These are phyloP conservation scores for Ommatoiulus sabulosus DNA, from an alignment of 2,888 invertebrate genomes.

Conservation along the genomic window DNA sequence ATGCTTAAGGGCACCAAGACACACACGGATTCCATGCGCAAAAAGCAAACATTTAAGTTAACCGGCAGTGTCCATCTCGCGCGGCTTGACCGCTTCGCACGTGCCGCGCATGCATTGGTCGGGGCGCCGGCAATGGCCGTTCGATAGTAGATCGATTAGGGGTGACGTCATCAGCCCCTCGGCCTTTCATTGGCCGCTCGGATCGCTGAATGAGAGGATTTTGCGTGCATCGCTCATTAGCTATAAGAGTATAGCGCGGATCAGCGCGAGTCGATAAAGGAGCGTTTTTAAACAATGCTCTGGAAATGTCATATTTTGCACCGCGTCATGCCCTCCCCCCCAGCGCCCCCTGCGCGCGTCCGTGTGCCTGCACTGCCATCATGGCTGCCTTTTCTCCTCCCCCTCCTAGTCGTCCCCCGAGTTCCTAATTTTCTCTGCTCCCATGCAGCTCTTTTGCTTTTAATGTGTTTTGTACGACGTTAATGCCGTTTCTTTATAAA, in stretches of 20 bases:
- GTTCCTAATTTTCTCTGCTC: conserved; percentile 44
- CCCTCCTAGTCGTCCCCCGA: no score
- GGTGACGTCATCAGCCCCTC: not conserved
- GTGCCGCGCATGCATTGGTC: not conserved
- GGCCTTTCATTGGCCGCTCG: not conserved
- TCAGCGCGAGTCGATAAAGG: conserved; percentile 34
- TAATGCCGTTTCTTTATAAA: conserved; percentile 51
- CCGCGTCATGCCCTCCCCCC: not conserved
- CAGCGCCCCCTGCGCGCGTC: not conserved
- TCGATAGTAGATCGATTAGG: conserved; percentile 27
- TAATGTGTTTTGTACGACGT: conserved; percentile 52
- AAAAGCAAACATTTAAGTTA: no score
- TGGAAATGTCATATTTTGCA: conserved; percentile 46
- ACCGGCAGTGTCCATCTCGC: not conserved
- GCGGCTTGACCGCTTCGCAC: not conserved
- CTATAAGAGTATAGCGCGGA: conserved; percentile 5
- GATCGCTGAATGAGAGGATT: conserved; percentile 9
- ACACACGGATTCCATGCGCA: no score
- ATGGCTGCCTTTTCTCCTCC: not conserved
- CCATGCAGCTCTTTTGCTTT: conserved; percentile 47
- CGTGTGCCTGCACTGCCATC: not conserved
- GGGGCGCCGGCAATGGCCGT: not conserved
- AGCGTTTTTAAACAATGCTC: not conserved
- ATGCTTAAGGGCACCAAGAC: no score
- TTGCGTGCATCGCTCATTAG: conserved; percentile 30